These are phyloP conservation scores for Lepus townsendii DNA, from an alignment of 2,797 vertebrate species.

Conservation along the genomic window DNA sequence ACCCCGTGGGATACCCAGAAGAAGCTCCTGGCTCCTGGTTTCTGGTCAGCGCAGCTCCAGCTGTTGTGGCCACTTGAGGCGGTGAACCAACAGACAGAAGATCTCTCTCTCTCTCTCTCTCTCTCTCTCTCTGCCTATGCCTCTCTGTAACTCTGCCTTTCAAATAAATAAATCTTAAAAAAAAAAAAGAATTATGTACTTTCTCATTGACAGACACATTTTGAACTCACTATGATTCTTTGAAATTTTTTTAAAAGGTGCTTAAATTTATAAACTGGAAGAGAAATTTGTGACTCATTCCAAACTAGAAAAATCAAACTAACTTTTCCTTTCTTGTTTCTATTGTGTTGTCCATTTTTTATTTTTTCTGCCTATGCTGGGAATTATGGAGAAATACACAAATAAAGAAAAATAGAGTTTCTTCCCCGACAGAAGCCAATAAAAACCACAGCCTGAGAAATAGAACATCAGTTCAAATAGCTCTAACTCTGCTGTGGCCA, in stretches of 20 bases:
- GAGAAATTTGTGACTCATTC: not conserved
- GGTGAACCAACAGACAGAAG: too few relatives aligned
- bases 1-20: too few relatives aligned
- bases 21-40: too few relatives aligned
- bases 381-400: not conserved
- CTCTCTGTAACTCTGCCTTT: too few relatives aligned
- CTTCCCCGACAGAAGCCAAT: not conserved
- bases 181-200: not conserved
- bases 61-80: too few relatives aligned
- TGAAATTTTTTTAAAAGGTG: not conserved
- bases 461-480: not conserved
- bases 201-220: conserved; percentile 53
- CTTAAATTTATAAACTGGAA: conserved; percentile 50
- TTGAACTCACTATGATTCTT: conserved; percentile 3
- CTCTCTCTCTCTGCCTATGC: too few relatives aligned
- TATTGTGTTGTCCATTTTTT: not conserved
- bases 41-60: too few relatives aligned
- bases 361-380: not conserved
- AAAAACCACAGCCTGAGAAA: not conserved
- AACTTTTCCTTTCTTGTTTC: conserved; percentile 20
- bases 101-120: too few relatives aligned
- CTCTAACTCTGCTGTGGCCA: not conserved
- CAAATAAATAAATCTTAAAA: too few relatives aligned
- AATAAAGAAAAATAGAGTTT: not conserved
- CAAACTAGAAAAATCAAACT: conserved; percentile 55